A percentile compares a stretch with the other conserved stretches of the same genome.
phyloP scores from a whole-genome alignment of 2,113 vertebrate genomes.

The Pungitius pungitius region DNA sequence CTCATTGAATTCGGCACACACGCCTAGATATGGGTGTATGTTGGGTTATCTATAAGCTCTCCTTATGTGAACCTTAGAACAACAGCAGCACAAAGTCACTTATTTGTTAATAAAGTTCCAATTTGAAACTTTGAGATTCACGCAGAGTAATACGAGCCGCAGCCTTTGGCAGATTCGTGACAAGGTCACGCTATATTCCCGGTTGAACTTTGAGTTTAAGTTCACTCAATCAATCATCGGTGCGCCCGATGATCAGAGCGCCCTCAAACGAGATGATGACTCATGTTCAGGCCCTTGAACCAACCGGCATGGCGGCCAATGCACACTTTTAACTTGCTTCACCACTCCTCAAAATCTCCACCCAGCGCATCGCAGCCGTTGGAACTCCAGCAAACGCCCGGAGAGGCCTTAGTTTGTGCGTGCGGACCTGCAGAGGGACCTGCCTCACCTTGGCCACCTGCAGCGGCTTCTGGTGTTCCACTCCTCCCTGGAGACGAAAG shows the following conservation, averaged over 20 bases:
- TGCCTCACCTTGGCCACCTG: conserved; percentile 95
- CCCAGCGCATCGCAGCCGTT: conserved; percentile 33
- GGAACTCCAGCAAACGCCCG: too few species aligned
- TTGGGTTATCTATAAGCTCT: too few species aligned
- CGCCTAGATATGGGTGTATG: not conserved
- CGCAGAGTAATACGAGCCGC: conserved; percentile 3
- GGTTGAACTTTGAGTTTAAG: conserved; percentile 52
- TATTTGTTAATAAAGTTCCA: too few species aligned
- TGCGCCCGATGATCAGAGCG: conserved; percentile 17
- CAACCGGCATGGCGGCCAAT: conserved; percentile 30
- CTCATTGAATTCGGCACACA: conserved; percentile 1
- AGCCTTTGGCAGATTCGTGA: conserved; percentile 8
- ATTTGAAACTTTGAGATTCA: not conserved
- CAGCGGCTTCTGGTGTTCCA: conserved; percentile 92
- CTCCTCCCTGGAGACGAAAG: conserved; percentile 95
- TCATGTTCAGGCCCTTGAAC: conserved; percentile 53
- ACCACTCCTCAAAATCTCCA: conserved; percentile 36
- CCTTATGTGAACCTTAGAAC: too few species aligned
- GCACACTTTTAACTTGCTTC: conserved; percentile 47
- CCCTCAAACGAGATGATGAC: conserved; percentile 56
- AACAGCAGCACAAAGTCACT: too few species aligned
- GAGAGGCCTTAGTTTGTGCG: too few species aligned
- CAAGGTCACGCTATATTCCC: conserved; percentile 25
- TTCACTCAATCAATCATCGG: conserved; percentile 60
- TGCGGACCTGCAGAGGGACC: conserved; percentile 22